phyloP scores from a whole-genome alignment of 2,113 vertebrate genomes.

The Hyperoodon ampullatus region DNA sequence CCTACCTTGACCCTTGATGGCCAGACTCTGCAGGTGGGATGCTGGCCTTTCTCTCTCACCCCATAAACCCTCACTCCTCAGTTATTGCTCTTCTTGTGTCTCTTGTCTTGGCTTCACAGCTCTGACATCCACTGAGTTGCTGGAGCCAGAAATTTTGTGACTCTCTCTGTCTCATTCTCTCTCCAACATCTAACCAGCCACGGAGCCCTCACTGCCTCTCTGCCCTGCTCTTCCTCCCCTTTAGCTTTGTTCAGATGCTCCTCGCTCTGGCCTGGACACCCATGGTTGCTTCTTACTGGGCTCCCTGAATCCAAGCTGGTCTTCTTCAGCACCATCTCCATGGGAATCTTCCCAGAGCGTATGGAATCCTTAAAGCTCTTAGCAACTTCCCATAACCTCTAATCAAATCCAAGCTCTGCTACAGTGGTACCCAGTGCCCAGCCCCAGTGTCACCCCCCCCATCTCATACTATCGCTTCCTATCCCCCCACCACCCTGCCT shows the following conservation, averaged over 20 bases:
- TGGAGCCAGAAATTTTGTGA: not conserved
- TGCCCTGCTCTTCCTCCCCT: too few species aligned
- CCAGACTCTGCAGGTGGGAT: not conserved
- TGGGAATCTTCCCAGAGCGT: not conserved
- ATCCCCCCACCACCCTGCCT: fast-evolving
- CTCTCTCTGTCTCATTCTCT: not conserved
- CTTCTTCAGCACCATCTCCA: not conserved
- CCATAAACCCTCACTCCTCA: not conserved
- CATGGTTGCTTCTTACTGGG: fast-evolving
- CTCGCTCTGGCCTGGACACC: too few species aligned
- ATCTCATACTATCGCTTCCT: fast-evolving
- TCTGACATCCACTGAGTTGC: not conserved
- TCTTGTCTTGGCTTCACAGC: not conserved
- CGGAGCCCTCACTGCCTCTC: not conserved
- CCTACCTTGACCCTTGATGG: not conserved
- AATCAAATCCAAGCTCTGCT: not conserved
- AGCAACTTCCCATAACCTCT: not conserved
- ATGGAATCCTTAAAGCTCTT: not conserved
- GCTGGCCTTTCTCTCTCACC: not conserved
- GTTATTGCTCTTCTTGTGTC: fast-evolving
- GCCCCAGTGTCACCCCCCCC: fast-evolving
- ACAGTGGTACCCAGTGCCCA: not conserved
- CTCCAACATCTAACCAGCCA: not conserved
- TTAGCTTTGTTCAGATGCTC: not conserved
- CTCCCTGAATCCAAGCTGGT: not conserved